Conservation (phyloP, 2,797 vertebrate species). For the Cyprinodon diabolis region DNA sequence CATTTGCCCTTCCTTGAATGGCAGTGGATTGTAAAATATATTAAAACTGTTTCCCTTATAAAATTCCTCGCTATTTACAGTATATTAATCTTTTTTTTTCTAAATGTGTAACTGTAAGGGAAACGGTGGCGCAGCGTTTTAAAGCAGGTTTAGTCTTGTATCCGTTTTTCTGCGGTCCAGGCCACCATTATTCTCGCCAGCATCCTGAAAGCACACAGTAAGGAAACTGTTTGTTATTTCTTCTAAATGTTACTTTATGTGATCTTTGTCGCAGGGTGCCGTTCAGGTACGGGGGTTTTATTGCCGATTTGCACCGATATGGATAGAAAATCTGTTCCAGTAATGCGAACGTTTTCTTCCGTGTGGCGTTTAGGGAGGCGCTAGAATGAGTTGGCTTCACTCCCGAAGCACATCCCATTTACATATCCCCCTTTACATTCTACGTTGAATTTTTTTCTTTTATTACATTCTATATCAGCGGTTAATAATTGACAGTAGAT, state of each 20-base stretch:
- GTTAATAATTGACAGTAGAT: constrained; percentile 44
- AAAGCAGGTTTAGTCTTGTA: not conserved
- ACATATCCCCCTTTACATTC: constrained; percentile 8
- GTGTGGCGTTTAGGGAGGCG: constrained; percentile 23
- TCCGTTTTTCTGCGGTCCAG: constrained; percentile 40
- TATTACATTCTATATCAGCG: not conserved
- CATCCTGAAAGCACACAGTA: constrained; percentile 67
- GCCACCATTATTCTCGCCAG: constrained; percentile 49
- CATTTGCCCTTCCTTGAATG: constrained; percentile 25
- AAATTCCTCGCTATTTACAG: not conserved
- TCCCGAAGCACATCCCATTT: not conserved
- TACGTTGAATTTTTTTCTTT: not conserved
- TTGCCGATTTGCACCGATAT: not conserved
- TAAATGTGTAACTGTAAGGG: not conserved
- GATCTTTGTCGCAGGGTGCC: not conserved
- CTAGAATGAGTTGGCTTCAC: not conserved
- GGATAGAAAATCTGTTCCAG: not conserved
- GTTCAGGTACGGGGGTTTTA: not conserved
- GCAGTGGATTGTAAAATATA: constrained; percentile 27
- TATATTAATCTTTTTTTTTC: not conserved
- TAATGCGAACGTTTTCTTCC: not conserved
- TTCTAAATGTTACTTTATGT: not conserved
- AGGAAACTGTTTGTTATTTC: constrained; percentile 35
- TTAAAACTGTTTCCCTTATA: constrained; percentile 12
- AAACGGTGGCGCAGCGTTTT: not conserved